A percentile compares a stretch with the other conserved stretches of the same genome.
phyloP scores from a whole-genome alignment of 2,888 invertebrate genomes.

The Tiphia femorata region DNA sequence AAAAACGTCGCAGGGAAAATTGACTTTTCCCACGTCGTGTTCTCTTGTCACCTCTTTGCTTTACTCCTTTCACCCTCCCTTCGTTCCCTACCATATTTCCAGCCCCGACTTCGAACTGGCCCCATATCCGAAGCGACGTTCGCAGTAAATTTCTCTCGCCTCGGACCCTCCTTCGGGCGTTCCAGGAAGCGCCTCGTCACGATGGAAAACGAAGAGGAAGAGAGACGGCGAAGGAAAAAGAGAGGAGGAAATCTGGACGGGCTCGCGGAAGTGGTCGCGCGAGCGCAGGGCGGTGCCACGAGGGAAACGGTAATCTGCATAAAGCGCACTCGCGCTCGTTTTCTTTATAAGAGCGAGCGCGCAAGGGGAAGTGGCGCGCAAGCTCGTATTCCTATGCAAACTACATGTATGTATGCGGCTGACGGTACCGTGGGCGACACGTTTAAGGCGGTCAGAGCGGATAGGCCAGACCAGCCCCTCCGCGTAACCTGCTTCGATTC shows the following conservation, averaged over 20 bases:
- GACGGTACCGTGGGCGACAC: conserved; percentile 40
- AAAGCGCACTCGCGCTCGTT: no score
- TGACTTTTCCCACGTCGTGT: no score
- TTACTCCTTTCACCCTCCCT: no score
- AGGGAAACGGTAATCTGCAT: conserved; percentile 24
- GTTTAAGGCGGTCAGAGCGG: conserved; percentile 42
- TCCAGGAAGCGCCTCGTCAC: no score
- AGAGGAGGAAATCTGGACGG: not conserved
- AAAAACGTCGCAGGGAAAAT: no score
- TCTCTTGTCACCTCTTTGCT: no score
- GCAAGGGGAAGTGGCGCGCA: conserved; percentile 18
- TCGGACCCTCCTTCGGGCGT: no score
- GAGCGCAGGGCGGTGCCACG: conserved; percentile 7
- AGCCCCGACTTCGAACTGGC: no score
- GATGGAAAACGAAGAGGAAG: not conserved
- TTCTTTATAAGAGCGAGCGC: conserved; percentile 34
- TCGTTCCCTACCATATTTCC: no score
- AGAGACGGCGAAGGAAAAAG: not conserved
- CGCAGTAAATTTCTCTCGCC: no score
- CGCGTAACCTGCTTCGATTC: conserved; percentile 29
- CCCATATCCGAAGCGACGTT: no score
- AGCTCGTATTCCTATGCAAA: conserved; percentile 48
- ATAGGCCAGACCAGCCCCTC: conserved; percentile 35
- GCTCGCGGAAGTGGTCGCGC: not conserved
- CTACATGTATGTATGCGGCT: conserved; percentile 50